Percentiles rank a stretch among this genome's conserved stretches.
Conservation (phyloP, 2,797 vertebrate species). For the Hippocampus kuda region DNA sequence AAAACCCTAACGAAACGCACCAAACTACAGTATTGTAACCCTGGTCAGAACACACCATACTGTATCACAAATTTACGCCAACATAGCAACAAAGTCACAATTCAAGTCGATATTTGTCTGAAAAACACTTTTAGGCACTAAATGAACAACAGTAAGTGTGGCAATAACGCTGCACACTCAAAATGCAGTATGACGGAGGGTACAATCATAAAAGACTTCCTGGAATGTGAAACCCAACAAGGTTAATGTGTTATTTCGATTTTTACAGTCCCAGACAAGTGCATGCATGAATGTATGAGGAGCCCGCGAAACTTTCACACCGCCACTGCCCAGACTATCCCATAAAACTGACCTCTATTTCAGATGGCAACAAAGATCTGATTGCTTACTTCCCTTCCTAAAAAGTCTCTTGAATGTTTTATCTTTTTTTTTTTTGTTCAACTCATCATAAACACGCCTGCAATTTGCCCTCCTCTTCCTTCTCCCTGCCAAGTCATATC, state of each 20-base stretch:
- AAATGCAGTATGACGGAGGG: background rate
- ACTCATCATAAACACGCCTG: conserved; percentile 14
- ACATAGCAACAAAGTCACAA: too few species aligned
- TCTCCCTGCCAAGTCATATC: conserved; percentile 11
- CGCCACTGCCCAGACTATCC: conserved; percentile 30
- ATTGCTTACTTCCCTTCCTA: conserved; percentile 41
- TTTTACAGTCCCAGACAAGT: background rate
- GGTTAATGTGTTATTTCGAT: background rate
- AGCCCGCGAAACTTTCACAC: conserved; percentile 3
- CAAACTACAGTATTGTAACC: too few species aligned
- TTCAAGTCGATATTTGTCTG: too few species aligned
- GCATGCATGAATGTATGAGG: background rate
- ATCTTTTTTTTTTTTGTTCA: too few species aligned
- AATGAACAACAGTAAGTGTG: background rate
- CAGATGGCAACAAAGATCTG: conserved; percentile 30
- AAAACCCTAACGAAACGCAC: too few species aligned
- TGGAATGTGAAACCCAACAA: background rate
- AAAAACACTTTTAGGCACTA: too few species aligned
- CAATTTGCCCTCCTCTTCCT: conserved; percentile 12
- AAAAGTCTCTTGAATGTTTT: conserved; percentile 13
- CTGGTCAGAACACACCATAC: too few species aligned
- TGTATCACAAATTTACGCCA: too few species aligned
- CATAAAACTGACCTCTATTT: conserved; percentile 47
- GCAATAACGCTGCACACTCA: background rate
- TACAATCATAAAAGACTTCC: background rate